Evolutionary conservation across 2,113 vertebrate species (phyloP).

Genomic region (Phycodurus eques): DNA sequence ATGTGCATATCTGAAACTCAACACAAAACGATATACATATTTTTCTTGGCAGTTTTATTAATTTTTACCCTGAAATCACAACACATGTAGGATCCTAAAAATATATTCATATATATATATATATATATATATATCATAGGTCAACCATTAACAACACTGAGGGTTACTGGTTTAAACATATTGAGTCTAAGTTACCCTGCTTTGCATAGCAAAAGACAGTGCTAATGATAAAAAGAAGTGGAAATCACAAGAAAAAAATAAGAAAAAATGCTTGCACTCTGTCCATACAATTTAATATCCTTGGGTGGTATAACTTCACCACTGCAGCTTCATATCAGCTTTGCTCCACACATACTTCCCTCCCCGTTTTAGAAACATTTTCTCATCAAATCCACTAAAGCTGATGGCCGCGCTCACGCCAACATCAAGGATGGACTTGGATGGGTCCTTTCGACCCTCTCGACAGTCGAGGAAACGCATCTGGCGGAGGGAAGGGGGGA

Average conservation of each 20-base stretch:
- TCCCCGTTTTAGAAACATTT: slow-evolving; percentile 88
- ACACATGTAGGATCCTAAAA: neutral
- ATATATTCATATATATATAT: neutral
- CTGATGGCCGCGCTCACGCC: slow-evolving; percentile 84
- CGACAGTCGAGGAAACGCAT: slow-evolving; percentile 94
- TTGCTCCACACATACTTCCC: slow-evolving; percentile 95
- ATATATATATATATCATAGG: neutral
- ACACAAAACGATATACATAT: neutral
- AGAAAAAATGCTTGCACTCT: neutral
- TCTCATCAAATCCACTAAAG: slow-evolving; percentile 93
- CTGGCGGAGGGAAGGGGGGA: slow-evolving; percentile 50
- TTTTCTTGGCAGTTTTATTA: neutral
- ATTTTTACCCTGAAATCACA: neutral
- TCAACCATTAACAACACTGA: too few relatives aligned
- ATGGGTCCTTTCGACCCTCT: slow-evolving; percentile 88
- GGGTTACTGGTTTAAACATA: neutral
- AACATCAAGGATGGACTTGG: slow-evolving; percentile 88
- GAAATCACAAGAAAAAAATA: neutral
- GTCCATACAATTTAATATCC: neutral
- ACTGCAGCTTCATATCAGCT: slow-evolving; percentile 87
- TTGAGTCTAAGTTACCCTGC: too few relatives aligned
- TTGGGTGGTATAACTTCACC: slow-evolving; percentile 70
- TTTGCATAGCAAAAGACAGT: neutral
- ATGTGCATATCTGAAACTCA: neutral
- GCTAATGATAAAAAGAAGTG: neutral